Evolutionary conservation across 2,113 vertebrate genomes (phyloP).

Genomic region (Ondatra zibethicus): DNA sequence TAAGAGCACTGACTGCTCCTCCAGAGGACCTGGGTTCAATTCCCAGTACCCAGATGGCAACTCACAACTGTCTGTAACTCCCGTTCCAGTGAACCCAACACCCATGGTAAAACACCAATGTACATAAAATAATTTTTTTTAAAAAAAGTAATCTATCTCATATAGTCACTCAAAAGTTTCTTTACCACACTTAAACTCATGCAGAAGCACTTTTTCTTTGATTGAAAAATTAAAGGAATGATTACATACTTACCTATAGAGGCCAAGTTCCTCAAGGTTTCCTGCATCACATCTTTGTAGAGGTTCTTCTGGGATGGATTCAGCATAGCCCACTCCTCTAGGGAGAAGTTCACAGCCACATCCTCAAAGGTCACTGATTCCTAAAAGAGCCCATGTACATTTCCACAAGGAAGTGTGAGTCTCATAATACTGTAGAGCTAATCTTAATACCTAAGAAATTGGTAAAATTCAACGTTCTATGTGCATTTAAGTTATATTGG

Average conservation of each 20-base stretch:
- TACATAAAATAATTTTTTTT: neutral
- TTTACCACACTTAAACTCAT: neutral
- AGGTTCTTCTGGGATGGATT: constrained; percentile 11
- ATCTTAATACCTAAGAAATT: neutral
- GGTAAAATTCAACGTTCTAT: too few species aligned
- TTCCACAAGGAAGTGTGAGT: neutral
- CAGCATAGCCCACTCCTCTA: constrained; percentile 19
- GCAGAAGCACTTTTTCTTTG: neutral
- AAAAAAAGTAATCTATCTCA: neutral
- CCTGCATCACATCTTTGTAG: constrained; percentile 21
- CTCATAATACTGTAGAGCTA: neutral
- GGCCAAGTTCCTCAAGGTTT: neutral
- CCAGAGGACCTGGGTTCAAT: neutral
- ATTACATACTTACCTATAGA: neutral
- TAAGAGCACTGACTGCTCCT: neutral
- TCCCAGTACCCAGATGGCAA: neutral
- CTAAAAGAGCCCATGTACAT: neutral
- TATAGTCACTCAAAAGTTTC: neutral
- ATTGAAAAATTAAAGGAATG: neutral
- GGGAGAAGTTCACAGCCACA: constrained; percentile 8
- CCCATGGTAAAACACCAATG: neutral
- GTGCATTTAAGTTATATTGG: neutral
- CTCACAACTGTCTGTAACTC: neutral
- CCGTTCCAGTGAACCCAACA: neutral
- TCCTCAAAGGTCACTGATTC: constrained; percentile 1